Base-by-base conservation (phyloP, 37 sponge, comb jelly and placozoan genomes). In the Chondrilla cf. caribensis region DNA sequence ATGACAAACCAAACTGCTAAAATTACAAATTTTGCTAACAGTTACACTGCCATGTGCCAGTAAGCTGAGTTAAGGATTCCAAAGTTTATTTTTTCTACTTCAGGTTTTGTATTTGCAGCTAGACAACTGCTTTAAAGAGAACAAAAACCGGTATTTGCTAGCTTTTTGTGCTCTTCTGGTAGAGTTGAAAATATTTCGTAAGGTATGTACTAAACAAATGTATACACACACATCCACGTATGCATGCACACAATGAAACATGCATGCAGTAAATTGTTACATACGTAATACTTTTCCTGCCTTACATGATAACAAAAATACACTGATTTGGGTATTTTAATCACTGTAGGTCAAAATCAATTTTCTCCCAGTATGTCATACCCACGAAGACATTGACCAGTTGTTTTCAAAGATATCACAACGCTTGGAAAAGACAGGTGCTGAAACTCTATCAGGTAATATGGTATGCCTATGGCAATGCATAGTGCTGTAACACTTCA, bases 71-170 rank as follows among this genome's bases (percentile, higher is more conserved):
- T 36, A n/a, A 60, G 6, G 14, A 80, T 8, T 21, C 58, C 24
- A 58, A 60, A 22, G 18, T n/a, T 33, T 38, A 22, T n/a, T n/a
- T n/a, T n/a, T n/a, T 25, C 36, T 72, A 25, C 62, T 60, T 21
- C 21, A 58, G 28, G 66, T 78, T 44, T 42, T 84, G 51, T 84
- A 84, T 54, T 54, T 84, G 19, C 85, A 84, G 59, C 43, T 84
- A 38, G 84, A 83, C 60, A 83, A 83, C 84, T 83, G 84, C 76
- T 75, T 39, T 18, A 66, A 72, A 26, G 58, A 72, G 58, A 83
- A 83, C 40, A 41, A 82, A 43, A 82, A 66, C 58, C 2, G 76
- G 18, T 73, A 43, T 25, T 41, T 40, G 43, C 76, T 73, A 43
- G 76, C 43, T 21, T 73, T 73, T 25, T 73, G 76, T 24, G 25